Percentiles rank a stretch among this genome's conserved stretches.
Evolutionary conservation across 2,113 vertebrate species (phyloP).

Genomic region (Ceratotherium simum): DNA sequence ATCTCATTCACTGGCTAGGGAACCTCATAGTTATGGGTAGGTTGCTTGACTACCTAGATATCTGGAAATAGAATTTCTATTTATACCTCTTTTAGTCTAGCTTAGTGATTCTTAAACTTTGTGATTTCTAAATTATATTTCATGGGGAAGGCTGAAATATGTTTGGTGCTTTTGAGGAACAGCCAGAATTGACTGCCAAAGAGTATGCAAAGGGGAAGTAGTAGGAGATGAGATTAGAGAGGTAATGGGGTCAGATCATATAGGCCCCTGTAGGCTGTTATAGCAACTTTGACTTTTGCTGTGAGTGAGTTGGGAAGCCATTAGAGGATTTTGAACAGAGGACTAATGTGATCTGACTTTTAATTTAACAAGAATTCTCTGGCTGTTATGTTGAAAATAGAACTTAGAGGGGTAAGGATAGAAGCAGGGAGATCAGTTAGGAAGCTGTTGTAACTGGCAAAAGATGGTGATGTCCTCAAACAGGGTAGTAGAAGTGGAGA

Average conservation of each 20-base stretch:
- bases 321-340: background rate
- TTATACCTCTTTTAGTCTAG: background rate
- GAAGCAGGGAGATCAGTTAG: background rate
- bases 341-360: conserved; percentile 38
- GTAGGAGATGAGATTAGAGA: background rate
- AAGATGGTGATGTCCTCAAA: background rate
- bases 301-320: background rate
- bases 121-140: conserved; percentile 40
- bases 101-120: conserved; percentile 5
- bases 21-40: background rate
- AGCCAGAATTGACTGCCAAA: background rate
- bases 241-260: background rate
- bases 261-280: background rate
- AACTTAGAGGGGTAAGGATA: background rate
- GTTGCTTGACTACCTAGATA: conserved; percentile 16
- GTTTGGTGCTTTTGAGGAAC: background rate
- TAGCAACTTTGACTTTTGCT: background rate
- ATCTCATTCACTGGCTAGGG: background rate
- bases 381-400: conserved; percentile 18
- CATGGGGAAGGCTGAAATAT: background rate
- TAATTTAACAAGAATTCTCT: conserved; percentile 4
- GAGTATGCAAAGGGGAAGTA: background rate
- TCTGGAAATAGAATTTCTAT: background rate
- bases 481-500: background rate
- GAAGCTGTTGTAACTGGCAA: background rate